These are phyloP conservation scores for Crotalus horridus DNA, from an alignment of 2,113 vertebrate genomes.

Conservation along the genomic window DNA sequence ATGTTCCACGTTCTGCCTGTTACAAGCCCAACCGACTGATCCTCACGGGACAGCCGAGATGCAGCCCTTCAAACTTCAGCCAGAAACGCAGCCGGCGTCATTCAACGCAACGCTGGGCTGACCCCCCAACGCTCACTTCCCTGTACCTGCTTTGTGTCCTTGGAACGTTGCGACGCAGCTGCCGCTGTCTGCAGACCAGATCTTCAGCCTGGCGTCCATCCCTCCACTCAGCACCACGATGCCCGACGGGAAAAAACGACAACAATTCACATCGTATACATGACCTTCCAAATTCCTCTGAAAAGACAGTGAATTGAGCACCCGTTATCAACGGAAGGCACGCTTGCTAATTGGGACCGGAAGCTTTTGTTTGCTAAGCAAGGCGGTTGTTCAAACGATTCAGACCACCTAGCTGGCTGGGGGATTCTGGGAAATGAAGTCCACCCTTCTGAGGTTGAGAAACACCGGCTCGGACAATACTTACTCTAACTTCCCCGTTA, in stretches of 20 bases:
- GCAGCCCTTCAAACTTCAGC: no score
- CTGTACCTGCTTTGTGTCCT: constrained; percentile 77
- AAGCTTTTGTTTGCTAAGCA: no score
- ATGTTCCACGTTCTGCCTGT: no score
- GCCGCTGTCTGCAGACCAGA: constrained; percentile 78
- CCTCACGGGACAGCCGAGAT: no score
- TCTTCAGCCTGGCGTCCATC: constrained; percentile 78
- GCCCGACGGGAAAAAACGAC: constrained; percentile 79
- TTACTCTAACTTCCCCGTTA: constrained; percentile 78
- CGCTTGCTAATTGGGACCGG: not conserved
- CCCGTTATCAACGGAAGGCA: not conserved
- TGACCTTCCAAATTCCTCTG: constrained; percentile 79
- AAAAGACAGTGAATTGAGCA: constrained; percentile 60
- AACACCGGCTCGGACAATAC: not conserved
- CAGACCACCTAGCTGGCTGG: not conserved
- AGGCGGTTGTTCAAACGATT: no score
- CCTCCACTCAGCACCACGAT: constrained; percentile 78
- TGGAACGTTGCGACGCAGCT: constrained; percentile 75
- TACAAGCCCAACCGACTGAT: no score
- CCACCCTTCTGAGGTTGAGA: not conserved
- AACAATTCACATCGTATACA: constrained; percentile 79
- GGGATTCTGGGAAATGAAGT: not conserved
- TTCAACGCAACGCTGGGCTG: not conserved
- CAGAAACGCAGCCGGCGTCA: not conserved
- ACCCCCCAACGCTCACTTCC: not conserved